Evolutionary conservation across 1,140 invertebrate species (phyloP), one percentile per base, ranked within the genome.

Genomic region (Cephus cinctus): DNA sequence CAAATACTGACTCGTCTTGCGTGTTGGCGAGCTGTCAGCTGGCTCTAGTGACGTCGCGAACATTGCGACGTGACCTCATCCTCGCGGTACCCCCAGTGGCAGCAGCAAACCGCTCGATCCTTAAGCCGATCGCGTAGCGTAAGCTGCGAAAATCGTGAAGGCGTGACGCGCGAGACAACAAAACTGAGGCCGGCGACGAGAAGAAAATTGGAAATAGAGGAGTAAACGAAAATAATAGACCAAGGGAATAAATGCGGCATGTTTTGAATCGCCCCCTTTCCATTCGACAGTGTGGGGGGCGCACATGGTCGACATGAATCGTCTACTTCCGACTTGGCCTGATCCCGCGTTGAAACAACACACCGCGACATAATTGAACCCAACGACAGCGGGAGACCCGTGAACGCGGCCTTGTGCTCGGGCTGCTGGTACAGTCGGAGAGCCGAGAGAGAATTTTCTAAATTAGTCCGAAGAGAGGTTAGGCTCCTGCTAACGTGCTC

Each of bases 311-410:
- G 14, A 8, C 34, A 36, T 36, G 34, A 36, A 36, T 36, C 34
- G 34, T 36, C 8, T 36, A 36, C 34, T 36, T 36, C 34, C 34
- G 34, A 36, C 34, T 9, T 6, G 11, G 19, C 14, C 27, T 30
- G 19, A 36, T 36, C 19, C 34, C 3, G 14, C 4, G 34, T 36
- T 36, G 34, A 36, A 36, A 36, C 14, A 36, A 36, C 34, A 36
- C 14, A 18, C 34, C 34, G 15, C 14, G 34, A 15, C 4, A 12
- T 14, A 36, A 36, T 30, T 30, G 9, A 30, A 8, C 9, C 27
- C 12, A 9, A 1, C 27, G 12, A 8, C 9, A 8, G 12, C 27
- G 12, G 1, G 1, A 30, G 12, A 9, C 9, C 27, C 27, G 27
- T 30, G 27, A 9, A 30, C 27, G 12, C 12, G 27, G 27, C 9